A percentile compares a stretch with the other conserved stretches of the same genome.
Evolutionary conservation across 2,797 vertebrate genomes (phyloP).

Genomic region (Cetoscarus ocellatus): DNA sequence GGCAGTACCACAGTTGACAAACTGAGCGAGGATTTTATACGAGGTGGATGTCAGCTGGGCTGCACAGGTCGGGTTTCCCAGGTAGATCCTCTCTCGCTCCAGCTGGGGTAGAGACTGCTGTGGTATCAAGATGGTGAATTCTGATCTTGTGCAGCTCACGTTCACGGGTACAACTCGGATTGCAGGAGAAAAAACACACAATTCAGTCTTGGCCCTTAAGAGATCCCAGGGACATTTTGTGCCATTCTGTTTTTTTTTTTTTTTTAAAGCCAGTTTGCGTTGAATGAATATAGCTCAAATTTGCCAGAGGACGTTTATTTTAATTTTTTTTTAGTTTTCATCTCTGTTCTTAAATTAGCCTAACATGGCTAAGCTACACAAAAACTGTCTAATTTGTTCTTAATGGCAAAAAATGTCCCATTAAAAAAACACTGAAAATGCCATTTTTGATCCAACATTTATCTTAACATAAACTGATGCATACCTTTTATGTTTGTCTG

Average conservation of each 20-base stretch:
- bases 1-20: constrained; percentile 93
- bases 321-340: too few species aligned
- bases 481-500: too few species aligned
- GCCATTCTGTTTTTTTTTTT: background rate
- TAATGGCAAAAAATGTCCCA: too few species aligned
- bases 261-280: too few species aligned
- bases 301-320: too few species aligned
- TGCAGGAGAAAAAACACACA: constrained; percentile 1
- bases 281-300: too few species aligned
- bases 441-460: too few species aligned
- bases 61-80: constrained; percentile 90
- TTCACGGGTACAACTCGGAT: constrained; percentile 94
- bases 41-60: constrained; percentile 88
- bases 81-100: constrained; percentile 91
- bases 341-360: too few species aligned
- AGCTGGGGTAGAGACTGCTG: constrained; percentile 89
- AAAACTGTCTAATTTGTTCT: too few species aligned
- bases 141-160: constrained; percentile 94
- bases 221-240: background rate
- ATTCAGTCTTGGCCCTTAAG: background rate
- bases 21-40: constrained; percentile 94
- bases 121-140: constrained; percentile 96
- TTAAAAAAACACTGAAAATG: too few species aligned
- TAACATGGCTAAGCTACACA: too few species aligned
- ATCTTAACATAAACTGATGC: too few species aligned